Base-by-base conservation (phyloP, 1,140 invertebrate species). In the Temnothorax nylanderi region DNA sequence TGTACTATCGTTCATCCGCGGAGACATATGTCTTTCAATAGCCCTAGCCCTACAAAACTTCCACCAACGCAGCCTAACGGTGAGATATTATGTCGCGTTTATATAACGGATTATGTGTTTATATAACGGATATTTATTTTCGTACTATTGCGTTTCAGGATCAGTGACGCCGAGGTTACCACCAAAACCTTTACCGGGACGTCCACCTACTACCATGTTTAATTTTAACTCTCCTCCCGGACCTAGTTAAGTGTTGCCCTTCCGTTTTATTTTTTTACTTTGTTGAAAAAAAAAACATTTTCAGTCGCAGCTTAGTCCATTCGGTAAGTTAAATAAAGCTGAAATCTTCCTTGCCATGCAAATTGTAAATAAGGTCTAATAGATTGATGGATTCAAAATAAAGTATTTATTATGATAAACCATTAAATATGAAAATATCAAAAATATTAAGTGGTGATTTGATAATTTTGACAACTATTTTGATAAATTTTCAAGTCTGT, bases 141-240 rank as follows among this genome's bases (percentile, higher is more conserved):
- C 11, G 37, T 32, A 16, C 37, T 69, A 3, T 76, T 41, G 1
- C 0, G 26, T 88, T 91, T 88, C 65, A 94, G 94, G 94, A 89
- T 94, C 95, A 77, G 92, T 95, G 78, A 95, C 95, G 8, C 95
- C 95, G 3, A 94, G 91, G 85, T 88, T 96, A 93, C 95, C 95
- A 84, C 95, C 95, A 62, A 96, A 95, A 92, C 95, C 95, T 34
- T 91, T 95, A 77, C 92, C 92, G 18, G 94, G 94, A 92, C 93
- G 94, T 92, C 94, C 94, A 21, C 92, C 95, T 71, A 92, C 93
- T 26, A 95, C 94, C 32, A 95, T 95, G 95, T 95, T 95, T 91
- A 95, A 95, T 90, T 95, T 95, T 82, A 95, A 93, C 85, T 86
- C 93, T 71, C 93, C 94, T 60, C 93, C 94, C 76, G 94, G 95